Evolutionary conservation across 30 jellyfish, hydroid and myxozoan species (phyloP).

Genomic region (Hydractinia symbiolongicarpus): DNA sequence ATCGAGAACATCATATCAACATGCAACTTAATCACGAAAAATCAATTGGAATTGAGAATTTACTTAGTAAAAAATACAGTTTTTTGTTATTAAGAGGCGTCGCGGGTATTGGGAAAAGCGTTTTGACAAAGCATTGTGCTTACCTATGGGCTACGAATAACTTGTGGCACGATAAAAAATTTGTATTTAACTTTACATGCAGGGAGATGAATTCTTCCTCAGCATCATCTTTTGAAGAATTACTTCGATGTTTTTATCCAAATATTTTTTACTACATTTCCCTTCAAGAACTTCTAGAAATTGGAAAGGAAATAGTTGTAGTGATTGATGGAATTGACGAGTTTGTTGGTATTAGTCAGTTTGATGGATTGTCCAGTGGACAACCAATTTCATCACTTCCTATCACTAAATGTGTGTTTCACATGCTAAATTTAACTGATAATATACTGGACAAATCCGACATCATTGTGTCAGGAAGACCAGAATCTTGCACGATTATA

Average conservation of each 20-base stretch:
- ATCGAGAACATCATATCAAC: slow-evolving; percentile 12
- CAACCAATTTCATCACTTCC: background rate
- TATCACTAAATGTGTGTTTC: slow-evolving; percentile 3
- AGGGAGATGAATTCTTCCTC: background rate
- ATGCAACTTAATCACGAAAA: background rate
- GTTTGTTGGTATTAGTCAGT: background rate
- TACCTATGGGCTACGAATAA: background rate
- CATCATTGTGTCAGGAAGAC: slow-evolving; percentile 1
- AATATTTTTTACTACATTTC: background rate
- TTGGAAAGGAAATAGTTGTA: background rate
- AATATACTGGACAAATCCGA: background rate
- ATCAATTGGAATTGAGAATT: background rate
- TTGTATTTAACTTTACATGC: slow-evolving; percentile 5
- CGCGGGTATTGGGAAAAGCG: slow-evolving; percentile 9
- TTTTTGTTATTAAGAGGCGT: slow-evolving; percentile 4
- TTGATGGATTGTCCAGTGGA: background rate
- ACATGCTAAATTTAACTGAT: background rate
- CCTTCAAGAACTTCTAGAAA: background rate
- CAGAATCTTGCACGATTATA: slow-evolving; percentile 6
- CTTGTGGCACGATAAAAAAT: background rate
- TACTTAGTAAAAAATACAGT: background rate
- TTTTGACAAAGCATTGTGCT: background rate
- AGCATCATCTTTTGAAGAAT: background rate
- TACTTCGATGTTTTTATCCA: background rate
- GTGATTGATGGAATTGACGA: slow-evolving; percentile 4